Evolutionary conservation across 2,888 invertebrate genomes (phyloP).

Genomic region (Lochmaea crataegi): DNA sequence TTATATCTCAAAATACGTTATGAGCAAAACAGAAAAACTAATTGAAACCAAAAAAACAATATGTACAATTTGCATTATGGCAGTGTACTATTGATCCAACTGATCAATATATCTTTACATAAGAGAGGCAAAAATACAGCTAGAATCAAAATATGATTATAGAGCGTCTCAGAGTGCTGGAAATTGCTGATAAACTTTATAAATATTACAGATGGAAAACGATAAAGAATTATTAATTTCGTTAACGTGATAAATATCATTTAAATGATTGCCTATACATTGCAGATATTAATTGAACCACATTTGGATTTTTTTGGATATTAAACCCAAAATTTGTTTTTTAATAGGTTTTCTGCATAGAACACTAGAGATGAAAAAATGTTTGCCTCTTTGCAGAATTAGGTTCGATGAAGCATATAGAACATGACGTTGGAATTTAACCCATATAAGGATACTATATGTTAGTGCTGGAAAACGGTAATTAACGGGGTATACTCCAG

Average conservation of each 20-base stretch:
- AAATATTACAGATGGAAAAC: neutral
- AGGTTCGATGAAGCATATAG: too few species aligned
- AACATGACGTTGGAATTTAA: too few species aligned
- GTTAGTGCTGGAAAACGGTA: too few species aligned
- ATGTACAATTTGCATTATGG: constrained; percentile 56
- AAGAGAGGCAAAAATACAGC: constrained; percentile 62
- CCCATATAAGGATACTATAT: too few species aligned
- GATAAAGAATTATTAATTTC: neutral
- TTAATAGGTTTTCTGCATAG: too few species aligned
- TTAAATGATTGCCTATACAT: neutral
- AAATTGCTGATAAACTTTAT: neutral
- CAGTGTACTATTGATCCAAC: constrained; percentile 57
- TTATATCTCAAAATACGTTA: constrained; percentile 41
- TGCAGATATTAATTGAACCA: too few species aligned
- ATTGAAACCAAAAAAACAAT: constrained; percentile 56
- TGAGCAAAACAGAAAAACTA: constrained; percentile 58
- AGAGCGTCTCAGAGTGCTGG: neutral
- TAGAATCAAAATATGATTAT: constrained; percentile 34
- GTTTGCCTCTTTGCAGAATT: too few species aligned
- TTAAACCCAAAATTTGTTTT: too few species aligned
- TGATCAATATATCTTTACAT: constrained; percentile 51
- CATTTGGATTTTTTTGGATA: too few species aligned
- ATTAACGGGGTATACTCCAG: too few species aligned
- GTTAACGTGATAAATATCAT: neutral
- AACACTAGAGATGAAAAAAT: too few species aligned